Conservation (phyloP, 2,888 invertebrate genomes). For the Taphrorychus bicolor region DNA sequence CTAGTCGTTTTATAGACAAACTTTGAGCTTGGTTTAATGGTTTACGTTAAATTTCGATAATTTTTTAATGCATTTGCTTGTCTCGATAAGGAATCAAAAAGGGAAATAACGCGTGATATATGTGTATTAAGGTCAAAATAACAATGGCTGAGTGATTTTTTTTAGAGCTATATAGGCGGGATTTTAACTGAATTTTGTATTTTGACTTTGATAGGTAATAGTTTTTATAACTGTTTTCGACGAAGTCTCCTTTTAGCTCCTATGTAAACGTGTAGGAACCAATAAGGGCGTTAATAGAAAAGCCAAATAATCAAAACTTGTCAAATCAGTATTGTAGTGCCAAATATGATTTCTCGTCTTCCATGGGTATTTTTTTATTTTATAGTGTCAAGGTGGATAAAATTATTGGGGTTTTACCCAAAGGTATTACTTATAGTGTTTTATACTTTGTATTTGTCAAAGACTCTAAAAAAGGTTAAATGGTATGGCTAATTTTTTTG, state of each 20-base stretch:
- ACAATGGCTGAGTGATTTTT: no score
- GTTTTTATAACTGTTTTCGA: neutral
- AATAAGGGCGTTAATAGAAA: neutral
- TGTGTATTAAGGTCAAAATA: no score
- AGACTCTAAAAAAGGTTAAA: no score
- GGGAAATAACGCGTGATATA: no score
- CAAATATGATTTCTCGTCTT: neutral
- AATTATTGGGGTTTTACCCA: no score
- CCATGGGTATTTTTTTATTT: neutral
- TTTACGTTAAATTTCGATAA: conserved; percentile 45
- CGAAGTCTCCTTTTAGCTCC: neutral
- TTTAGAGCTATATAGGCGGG: no score
- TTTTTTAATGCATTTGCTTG: no score
- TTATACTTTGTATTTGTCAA: no score
- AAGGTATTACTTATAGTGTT: no score
- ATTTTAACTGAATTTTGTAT: no score
- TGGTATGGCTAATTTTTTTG: no score
- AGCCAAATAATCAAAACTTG: neutral
- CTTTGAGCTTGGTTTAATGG: conserved; percentile 40
- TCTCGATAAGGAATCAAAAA: no score
- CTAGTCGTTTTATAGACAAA: conserved; percentile 45
- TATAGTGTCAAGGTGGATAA: neutral
- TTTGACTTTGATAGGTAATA: neutral
- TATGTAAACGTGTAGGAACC: neutral
- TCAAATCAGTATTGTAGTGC: neutral